phyloP scores from a whole-genome alignment of 2,888 invertebrate genomes.

The Augochlorella aurata region DNA sequence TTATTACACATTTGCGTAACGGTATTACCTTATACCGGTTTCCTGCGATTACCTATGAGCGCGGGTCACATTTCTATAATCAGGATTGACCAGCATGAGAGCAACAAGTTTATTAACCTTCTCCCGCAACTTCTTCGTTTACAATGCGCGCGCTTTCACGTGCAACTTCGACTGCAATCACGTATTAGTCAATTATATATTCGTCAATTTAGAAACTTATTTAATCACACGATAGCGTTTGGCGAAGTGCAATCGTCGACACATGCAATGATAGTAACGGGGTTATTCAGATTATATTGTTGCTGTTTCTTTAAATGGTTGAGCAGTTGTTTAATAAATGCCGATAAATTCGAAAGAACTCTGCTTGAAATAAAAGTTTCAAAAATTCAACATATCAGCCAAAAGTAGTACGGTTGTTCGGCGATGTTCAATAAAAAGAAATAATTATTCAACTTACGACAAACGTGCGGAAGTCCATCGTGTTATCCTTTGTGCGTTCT shows the following conservation, averaged over 20 bases:
- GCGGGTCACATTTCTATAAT: constrained; percentile 48
- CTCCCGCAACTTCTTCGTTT: constrained; percentile 1
- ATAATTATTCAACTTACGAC: constrained; percentile 68
- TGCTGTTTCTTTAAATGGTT: neutral
- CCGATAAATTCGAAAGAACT: no score
- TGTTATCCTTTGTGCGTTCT: constrained; percentile 19
- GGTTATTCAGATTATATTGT: neutral
- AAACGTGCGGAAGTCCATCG: constrained; percentile 76
- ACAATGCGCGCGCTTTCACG: neutral
- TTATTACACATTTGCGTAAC: constrained; percentile 53
- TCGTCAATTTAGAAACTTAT: neutral
- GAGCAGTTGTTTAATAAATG: neutral
- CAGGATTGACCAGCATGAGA: constrained; percentile 8
- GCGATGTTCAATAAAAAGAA: neutral
- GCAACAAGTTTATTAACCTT: constrained; percentile 25
- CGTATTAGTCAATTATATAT: neutral
- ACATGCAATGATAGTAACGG: neutral
- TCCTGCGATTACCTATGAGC: constrained; percentile 38
- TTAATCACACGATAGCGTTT: neutral
- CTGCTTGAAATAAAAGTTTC: no score
- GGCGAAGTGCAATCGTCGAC: neutral
- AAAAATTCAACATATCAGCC: no score
- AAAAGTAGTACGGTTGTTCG: no score
- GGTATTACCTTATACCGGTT: constrained; percentile 58
- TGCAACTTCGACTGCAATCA: neutral